These are phyloP conservation scores for Antennarius striatus DNA, from an alignment of 2,113 vertebrate species.

Conservation along the genomic window DNA sequence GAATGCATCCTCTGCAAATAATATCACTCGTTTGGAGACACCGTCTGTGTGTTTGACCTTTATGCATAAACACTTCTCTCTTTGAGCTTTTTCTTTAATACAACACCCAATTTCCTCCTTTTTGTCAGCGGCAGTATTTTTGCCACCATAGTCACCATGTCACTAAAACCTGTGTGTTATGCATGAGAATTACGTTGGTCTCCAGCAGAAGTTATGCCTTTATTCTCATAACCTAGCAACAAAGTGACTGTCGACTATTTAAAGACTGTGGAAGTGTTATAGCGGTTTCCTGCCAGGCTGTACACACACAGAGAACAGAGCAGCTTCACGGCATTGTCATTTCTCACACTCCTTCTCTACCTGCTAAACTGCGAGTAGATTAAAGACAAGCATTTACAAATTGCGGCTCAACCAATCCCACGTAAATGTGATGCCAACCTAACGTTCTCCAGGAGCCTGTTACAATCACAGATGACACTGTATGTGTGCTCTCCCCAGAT, in stretches of 20 bases:
- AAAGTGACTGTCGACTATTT: conserved; percentile 51
- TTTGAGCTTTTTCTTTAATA: neutral
- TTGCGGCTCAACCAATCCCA: neutral
- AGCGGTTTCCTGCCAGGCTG: conserved; percentile 26
- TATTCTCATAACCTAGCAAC: conserved; percentile 58
- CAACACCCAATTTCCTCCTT: too few relatives aligned
- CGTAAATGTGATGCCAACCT: conserved; percentile 6
- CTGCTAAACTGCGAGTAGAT: neutral
- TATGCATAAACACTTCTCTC: too few relatives aligned
- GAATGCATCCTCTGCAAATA: neutral
- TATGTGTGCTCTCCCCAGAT: conserved; percentile 25
- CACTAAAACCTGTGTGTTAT: neutral
- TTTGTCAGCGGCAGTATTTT: too few relatives aligned
- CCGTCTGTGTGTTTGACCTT: too few relatives aligned
- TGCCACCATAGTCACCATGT: neutral
- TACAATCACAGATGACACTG: conserved; percentile 27
- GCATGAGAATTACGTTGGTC: conserved; percentile 9
- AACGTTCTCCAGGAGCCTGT: conserved; percentile 5
- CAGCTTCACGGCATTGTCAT: conserved; percentile 13
- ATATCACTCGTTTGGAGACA: too few relatives aligned
- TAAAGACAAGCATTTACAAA: neutral
- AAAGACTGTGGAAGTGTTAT: conserved; percentile 55
- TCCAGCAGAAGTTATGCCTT: conserved; percentile 28
- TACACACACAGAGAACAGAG: conserved; percentile 7
- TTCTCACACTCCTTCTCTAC: conserved; percentile 11